Conservation (phyloP, 2,888 invertebrate species). For the Parnassius smintheus region DNA sequence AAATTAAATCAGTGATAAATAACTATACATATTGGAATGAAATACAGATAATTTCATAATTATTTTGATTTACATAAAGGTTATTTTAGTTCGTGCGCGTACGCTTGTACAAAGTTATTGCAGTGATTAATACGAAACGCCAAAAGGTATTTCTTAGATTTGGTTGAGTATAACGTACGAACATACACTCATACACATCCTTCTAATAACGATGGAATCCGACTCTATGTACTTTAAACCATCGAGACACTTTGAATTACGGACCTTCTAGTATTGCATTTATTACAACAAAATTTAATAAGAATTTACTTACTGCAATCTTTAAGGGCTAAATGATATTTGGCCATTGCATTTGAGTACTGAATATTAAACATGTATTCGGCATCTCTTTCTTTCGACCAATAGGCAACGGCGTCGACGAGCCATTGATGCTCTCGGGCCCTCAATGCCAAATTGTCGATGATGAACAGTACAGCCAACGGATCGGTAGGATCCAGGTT, state of each 20-base stretch:
- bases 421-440: conserved; percentile 88
- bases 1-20: too few species aligned
- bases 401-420: conserved; percentile 43
- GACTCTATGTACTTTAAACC: neutral
- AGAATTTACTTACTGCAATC: conserved; percentile 38
- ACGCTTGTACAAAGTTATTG: too few species aligned
- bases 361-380: conserved; percentile 51
- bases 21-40: too few species aligned
- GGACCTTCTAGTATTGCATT: too few species aligned
- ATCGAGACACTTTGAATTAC: neutral
- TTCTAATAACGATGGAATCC: neutral
- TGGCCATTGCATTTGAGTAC: conserved; percentile 56
- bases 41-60: too few species aligned
- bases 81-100: too few species aligned
- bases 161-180: too few species aligned
- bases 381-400: conserved; percentile 41
- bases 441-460: conserved; percentile 91
- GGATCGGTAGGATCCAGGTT: conserved; percentile 90
- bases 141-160: too few species aligned
- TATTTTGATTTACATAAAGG: too few species aligned
- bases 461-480: conserved; percentile 85
- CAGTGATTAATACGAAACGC: too few species aligned
- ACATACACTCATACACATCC: neutral
- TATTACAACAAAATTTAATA: too few species aligned
- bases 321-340: conserved; percentile 48